Conservation (phyloP, 1,140 invertebrate genomes). For the Pectinophora gossypiella region DNA sequence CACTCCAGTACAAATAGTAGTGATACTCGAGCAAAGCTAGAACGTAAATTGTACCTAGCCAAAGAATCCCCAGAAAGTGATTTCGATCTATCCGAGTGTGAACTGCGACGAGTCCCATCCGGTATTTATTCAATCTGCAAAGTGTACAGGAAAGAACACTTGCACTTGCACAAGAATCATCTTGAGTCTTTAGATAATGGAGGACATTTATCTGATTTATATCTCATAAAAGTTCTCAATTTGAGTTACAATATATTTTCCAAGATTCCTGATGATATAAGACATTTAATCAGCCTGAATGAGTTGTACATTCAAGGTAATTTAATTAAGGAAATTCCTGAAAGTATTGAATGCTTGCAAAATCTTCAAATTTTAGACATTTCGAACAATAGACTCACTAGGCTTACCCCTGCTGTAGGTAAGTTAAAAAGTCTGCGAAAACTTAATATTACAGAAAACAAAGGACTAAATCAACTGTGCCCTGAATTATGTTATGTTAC, state of each 20-base stretch:
- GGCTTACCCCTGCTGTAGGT: slow-evolving; percentile 79
- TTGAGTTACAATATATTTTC: slow-evolving; percentile 83
- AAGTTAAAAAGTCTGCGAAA: slow-evolving; percentile 76
- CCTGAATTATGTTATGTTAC: slow-evolving; percentile 78
- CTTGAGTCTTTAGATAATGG: slow-evolving; percentile 81
- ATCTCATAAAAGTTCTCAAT: slow-evolving; percentile 81
- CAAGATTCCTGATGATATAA: slow-evolving; percentile 78
- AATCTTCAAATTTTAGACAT: slow-evolving; percentile 81
- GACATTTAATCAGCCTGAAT: slow-evolving; percentile 78
- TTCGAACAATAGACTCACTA: slow-evolving; percentile 82
- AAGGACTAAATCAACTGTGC: slow-evolving; percentile 76
- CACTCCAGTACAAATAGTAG: slow-evolving; percentile 23
- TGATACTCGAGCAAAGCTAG: slow-evolving; percentile 80
- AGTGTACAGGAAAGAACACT: slow-evolving; percentile 84
- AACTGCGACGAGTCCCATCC: slow-evolving; percentile 80
- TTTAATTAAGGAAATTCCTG: slow-evolving; percentile 79
- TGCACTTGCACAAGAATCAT: slow-evolving; percentile 81
- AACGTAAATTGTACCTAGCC: slow-evolving; percentile 84
- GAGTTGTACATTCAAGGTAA: slow-evolving; percentile 82
- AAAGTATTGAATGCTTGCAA: slow-evolving; percentile 78
- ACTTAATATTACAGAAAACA: slow-evolving; percentile 78
- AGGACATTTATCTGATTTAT: slow-evolving; percentile 82
- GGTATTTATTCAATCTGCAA: slow-evolving; percentile 86
- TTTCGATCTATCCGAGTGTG: slow-evolving; percentile 85
- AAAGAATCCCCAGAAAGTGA: slow-evolving; percentile 84